Base-by-base conservation (phyloP, 2,113 vertebrate species). In the Malurus alboscapulatus region DNA sequence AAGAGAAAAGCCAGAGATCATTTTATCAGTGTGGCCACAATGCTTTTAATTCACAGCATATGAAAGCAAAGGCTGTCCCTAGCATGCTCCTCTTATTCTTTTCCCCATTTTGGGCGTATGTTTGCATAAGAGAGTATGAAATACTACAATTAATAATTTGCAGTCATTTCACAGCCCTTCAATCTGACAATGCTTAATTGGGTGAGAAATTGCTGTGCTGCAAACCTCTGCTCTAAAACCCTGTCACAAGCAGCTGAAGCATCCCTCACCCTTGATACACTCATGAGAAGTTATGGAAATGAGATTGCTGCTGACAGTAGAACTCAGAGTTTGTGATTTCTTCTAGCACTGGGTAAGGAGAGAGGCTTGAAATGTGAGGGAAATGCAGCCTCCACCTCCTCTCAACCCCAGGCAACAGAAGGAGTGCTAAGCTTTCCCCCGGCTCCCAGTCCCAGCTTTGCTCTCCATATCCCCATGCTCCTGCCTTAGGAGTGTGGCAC, bases 91-190 rank as follows among this genome's bases (percentile, higher is more conserved):
- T 85, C 32, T 54, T 88, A 40, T 20, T 88, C 51, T 88, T 83
- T 90, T 74, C 32, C 58, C 32, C 54, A 36, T 67, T 92, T 87
- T 83, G 55, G 25, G 38, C 58, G 32, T 57, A 40, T 65, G 19
- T 69, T 85, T 93, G 50, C 58, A 30, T 42, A 89, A 34, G 34
- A 93, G 71, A 76, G 66, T 9, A 79, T 20, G 34, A 87, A 91
- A 82, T 80, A 79, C 58, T 73, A 48, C 73, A 82, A 95, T 85
- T 53, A 94, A 85, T 84, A 76, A 34, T 66, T 54, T 91, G 25
- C 71, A 73, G 38, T 90, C 0, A 26, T 76, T 95, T 95, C 93
- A 82, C 15, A 73, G 78, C 30, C 50, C 50, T 75, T 87, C 48
- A 44, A 15, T 61, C 50, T 85, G 50, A 76, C 54, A 66, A n/a